These are phyloP conservation scores for Moxostoma hubbsi DNA, from an alignment of 2,797 vertebrate genomes.

Conservation along the genomic window DNA sequence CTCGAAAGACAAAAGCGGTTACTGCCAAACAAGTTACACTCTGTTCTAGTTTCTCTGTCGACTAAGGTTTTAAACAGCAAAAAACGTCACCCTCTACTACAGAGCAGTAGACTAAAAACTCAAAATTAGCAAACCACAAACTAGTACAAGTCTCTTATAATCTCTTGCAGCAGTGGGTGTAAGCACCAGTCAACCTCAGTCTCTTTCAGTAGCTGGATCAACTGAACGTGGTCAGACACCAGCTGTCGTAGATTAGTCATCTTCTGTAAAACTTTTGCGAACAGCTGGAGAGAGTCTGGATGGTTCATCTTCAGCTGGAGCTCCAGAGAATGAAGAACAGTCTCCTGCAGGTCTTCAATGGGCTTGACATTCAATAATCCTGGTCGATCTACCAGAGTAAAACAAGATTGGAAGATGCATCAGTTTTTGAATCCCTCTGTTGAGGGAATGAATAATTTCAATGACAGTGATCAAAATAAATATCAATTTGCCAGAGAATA, in stretches of 20 bases:
- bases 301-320: conserved; percentile 96
- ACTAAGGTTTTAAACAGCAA: not conserved
- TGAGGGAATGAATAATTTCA: not conserved
- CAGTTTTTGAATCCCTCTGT: not conserved
- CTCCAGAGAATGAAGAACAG: conserved; percentile 92
- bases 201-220: conserved; percentile 93
- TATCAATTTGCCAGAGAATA: too few species aligned
- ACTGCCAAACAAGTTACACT: not conserved
- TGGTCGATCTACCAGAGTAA: conserved; percentile 83
- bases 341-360: conserved; percentile 97
- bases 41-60: conserved; percentile 7
- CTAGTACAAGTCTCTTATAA: conserved; percentile 78
- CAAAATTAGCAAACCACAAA: not conserved
- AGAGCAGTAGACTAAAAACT: conserved; percentile 19
- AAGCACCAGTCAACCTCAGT: conserved; percentile 93
- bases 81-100: conserved; percentile 13
- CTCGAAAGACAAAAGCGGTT: not conserved
- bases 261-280: conserved; percentile 98
- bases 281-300: conserved; percentile 93
- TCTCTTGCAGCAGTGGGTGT: conserved; percentile 96
- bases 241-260: conserved; percentile 99
- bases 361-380: conserved; percentile 96
- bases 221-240: conserved; percentile 94
- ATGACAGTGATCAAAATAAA: not conserved
- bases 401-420: not conserved